phyloP scores from a whole-genome alignment of 2,113 vertebrate species.

The Gulo gulo region DNA sequence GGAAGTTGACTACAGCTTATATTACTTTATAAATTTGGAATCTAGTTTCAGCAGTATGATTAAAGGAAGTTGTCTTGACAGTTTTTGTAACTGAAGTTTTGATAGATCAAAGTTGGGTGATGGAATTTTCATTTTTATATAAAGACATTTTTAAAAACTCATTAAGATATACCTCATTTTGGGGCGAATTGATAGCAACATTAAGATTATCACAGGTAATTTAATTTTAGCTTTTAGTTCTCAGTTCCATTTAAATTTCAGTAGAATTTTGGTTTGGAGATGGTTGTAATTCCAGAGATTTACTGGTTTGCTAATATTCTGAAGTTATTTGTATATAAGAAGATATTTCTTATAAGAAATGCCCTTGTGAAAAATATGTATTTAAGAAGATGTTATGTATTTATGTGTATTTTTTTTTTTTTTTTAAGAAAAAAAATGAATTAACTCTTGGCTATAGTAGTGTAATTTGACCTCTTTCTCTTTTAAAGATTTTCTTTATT shows the following conservation, averaged over 20 bases:
- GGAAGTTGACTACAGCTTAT: not conserved
- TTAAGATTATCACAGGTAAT: not conserved
- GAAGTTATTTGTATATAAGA: not conserved
- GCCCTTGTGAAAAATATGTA: not conserved
- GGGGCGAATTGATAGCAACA: not conserved
- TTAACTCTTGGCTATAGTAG: not conserved
- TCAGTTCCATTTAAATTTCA: not conserved
- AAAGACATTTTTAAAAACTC: not conserved
- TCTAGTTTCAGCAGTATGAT: not conserved
- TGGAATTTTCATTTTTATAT: not conserved
- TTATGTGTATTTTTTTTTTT: not conserved
- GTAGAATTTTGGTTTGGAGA: not conserved
- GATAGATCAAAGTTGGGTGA: not conserved
- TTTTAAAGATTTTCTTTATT: not conserved
- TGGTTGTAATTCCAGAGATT: not conserved
- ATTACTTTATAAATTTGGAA: not conserved
- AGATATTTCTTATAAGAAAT: not conserved
- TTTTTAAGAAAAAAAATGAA: not conserved
- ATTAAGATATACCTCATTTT: not conserved
- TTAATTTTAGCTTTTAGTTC: not conserved
- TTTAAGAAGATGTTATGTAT: not conserved
- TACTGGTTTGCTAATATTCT: not conserved
- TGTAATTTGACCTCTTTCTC: not conserved
- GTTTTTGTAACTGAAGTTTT: not conserved
- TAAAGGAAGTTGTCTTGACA: not conserved